A percentile compares a stretch with the other conserved stretches of the same genome.
Conservation (phyloP, 2,113 vertebrate species). For the Panthera leo region DNA sequence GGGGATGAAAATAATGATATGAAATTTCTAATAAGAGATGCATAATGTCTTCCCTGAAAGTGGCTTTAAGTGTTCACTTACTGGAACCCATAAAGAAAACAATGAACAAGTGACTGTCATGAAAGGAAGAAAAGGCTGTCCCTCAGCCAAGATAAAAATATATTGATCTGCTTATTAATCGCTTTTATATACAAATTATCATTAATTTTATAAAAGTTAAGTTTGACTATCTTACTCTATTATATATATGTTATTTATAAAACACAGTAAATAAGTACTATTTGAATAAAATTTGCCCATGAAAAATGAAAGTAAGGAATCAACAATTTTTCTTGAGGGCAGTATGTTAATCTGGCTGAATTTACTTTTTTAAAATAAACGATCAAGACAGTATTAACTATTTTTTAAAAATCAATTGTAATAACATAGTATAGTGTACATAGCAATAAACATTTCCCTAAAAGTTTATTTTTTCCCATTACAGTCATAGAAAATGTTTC, state of each 20-base stretch:
- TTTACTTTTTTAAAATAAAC: slow-evolving; percentile 30
- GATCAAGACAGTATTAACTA: background rate
- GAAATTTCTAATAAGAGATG: background rate
- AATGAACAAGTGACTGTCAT: background rate
- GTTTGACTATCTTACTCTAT: background rate
- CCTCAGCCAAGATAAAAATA: slow-evolving; percentile 7
- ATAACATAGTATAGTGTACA: background rate
- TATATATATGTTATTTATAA: background rate
- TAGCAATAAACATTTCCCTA: background rate
- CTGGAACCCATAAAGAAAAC: background rate
- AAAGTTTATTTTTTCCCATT: slow-evolving; percentile 5
- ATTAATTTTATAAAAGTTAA: background rate
- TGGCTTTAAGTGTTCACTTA: background rate
- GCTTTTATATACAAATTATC: slow-evolving; percentile 16
- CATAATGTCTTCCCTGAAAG: background rate
- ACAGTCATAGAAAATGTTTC: background rate
- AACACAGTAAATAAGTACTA: background rate
- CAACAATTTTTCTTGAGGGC: slow-evolving; percentile 10
- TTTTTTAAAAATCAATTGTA: slow-evolving; percentile 8
- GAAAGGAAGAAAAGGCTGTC: slow-evolving; percentile 5
- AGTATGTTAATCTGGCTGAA: background rate
- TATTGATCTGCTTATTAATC: background rate
- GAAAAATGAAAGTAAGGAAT: background rate
- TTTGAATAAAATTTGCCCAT: background rate
- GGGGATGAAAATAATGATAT: background rate